Evolutionary conservation across 2,113 vertebrate genomes (phyloP), one percentile per base, ranked within the genome.

Genomic region (Todiramphus saurophagus): DNA sequence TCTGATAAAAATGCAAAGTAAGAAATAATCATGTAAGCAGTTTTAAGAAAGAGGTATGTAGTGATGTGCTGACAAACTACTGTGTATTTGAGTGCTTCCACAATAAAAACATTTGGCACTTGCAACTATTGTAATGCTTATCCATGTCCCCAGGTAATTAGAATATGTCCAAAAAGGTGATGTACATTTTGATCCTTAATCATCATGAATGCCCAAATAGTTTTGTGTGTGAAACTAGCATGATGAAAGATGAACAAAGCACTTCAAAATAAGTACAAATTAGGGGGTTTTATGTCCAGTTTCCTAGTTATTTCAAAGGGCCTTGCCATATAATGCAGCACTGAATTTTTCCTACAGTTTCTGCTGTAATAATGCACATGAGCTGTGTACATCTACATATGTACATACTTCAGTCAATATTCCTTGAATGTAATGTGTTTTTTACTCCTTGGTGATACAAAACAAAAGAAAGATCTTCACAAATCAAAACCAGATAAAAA

Each of bases 171-270:
- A 2, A n/a, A 82, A 95, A 92, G 46, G 48, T 79, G 33, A 46
- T 76, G 30, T 33, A 82, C 18, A 80, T 81, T 80, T 87, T 87
- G 13, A 59, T 91, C 51, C 53, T 90, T 63, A 68, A 94, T 92
- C 46, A 72, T 75, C 67, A 73, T 10, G 15, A 93, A 55, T 88
- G 74, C 28, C 46, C 83, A 72, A 88, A 85, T 43, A 87, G 28
- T 13, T 83, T 75, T 87, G 35, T 87, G 46, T 2, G 1, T 68
- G 55, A 89, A 88, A 74, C 33, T 15, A 87, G 31, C 10, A 2
- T 64, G 62, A 92, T 87, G 51, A 79, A 93, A 93, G 81, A 90
- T 53, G 37, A 81, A 66, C 37, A 78, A 84, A 93, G n/a, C 44
- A 43, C 46, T 85, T 73, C 44, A 56, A 90, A 78, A 27, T 44